Conservation (phyloP, 2,888 invertebrate genomes). For the Siphlonurus alternatus region DNA sequence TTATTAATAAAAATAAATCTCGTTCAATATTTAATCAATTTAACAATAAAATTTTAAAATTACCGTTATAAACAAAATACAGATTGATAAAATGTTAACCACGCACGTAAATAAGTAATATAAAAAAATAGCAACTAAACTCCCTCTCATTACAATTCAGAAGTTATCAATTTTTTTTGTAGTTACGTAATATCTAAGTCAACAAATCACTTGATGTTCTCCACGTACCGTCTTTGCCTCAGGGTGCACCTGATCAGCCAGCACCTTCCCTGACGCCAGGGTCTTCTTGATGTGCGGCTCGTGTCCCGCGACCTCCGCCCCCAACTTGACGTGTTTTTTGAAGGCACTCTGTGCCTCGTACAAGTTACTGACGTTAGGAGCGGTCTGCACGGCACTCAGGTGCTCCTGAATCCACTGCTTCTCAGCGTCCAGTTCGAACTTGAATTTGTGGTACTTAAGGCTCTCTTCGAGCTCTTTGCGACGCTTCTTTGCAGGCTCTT, state of each 20-base stretch:
- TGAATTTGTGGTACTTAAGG: slow-evolving; percentile 75
- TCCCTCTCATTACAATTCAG: no score
- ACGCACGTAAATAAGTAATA: no score
- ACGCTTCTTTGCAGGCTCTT: slow-evolving; percentile 51
- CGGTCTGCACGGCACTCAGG: slow-evolving; percentile 58
- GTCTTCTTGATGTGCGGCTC: slow-evolving; percentile 71
- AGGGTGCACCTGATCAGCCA: slow-evolving; percentile 63
- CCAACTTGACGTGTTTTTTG: slow-evolving; percentile 88
- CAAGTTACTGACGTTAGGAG: slow-evolving; percentile 62
- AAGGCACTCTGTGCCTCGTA: slow-evolving; percentile 81
- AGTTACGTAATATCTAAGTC: no score
- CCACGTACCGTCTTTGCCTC: slow-evolving; percentile 58
- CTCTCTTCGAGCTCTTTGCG: slow-evolving; percentile 69
- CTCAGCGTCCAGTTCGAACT: slow-evolving; percentile 82
- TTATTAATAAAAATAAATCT: no score
- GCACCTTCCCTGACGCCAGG: slow-evolving; percentile 53
- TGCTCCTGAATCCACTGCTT: slow-evolving; percentile 92
- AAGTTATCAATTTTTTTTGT: no score
- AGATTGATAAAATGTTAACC: no score
- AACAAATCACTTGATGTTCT: no score
- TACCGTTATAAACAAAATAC: no score
- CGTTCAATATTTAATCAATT: no score
- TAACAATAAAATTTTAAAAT: no score
- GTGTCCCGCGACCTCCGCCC: slow-evolving; percentile 76
- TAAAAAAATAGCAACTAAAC: no score